Percentiles rank a stretch among this genome's conserved stretches.
Conservation (phyloP, 1,140 invertebrate genomes). For the Ladona fulva region DNA sequence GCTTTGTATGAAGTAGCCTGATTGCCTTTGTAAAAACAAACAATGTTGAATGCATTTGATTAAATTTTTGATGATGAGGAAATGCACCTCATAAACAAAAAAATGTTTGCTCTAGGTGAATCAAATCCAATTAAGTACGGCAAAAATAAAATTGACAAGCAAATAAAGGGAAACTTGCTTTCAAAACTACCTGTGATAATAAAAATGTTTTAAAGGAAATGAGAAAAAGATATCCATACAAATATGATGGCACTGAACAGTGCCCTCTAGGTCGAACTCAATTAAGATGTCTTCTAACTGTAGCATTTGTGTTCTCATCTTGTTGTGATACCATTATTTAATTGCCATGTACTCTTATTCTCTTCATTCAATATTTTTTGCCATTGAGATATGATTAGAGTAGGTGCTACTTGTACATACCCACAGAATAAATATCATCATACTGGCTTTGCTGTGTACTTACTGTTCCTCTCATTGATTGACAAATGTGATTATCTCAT, state of each 20-base stretch:
- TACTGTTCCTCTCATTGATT: too few species aligned
- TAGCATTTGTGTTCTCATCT: background rate
- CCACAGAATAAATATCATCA: background rate
- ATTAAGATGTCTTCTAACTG: slow-evolving; percentile 2
- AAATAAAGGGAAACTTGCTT: slow-evolving; percentile 1
- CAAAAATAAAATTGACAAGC: background rate
- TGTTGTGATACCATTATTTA: background rate
- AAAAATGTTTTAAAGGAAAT: background rate
- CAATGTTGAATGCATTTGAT: background rate
- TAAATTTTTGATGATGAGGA: background rate
- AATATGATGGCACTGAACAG: background rate
- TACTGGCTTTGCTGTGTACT: background rate
- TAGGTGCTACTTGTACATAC: slow-evolving; percentile 1
- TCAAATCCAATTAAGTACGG: background rate
- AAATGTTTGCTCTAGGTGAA: background rate
- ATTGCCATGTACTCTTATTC: background rate
- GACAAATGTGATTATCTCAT: too few species aligned
- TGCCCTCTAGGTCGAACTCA: background rate
- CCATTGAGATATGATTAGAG: background rate
- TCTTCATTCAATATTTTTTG: background rate
- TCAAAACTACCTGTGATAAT: background rate
- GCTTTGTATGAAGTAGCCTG: background rate
- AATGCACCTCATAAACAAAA: background rate
- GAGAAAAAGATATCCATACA: background rate
- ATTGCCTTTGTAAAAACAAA: background rate